These are phyloP conservation scores for Pocillopora meandrina DNA, from an alignment of 92 coral and sea anemone genomes.

Conservation along the genomic window DNA sequence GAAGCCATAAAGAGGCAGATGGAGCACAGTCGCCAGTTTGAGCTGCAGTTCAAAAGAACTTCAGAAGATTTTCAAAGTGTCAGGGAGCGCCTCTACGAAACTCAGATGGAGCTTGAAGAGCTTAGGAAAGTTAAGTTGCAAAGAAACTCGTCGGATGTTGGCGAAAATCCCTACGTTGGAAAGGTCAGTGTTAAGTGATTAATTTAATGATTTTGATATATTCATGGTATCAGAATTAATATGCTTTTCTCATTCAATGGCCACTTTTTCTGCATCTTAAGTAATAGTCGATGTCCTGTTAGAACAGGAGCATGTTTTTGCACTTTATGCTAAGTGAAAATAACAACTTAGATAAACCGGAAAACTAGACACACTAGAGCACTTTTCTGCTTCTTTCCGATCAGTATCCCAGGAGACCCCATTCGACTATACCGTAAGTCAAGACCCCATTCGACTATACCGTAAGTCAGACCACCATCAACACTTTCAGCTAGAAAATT, in stretches of 20 bases:
- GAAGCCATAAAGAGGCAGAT: constrained; percentile 77
- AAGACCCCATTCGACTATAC: not conserved
- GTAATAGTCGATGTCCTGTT: no score
- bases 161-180: constrained; percentile 14
- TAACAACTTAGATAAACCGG: not conserved
- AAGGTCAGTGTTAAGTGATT: constrained; percentile 5
- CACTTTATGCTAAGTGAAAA: not conserved
- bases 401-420: not conserved
- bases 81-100: constrained; percentile 57
- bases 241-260: not conserved
- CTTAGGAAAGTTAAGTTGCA: constrained; percentile 48
- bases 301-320: no score
- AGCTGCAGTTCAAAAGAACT: constrained; percentile 70
- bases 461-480: not conserved
- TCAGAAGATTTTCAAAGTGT: constrained; percentile 58
- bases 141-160: constrained; percentile 42
- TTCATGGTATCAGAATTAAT: not conserved
- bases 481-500: no score
- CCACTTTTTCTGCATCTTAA: no score
- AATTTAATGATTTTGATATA: not conserved
- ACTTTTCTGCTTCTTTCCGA: not conserved
- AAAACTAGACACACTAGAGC: not conserved
- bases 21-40: constrained; percentile 75
- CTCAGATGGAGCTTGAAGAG: constrained; percentile 64
- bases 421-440: not conserved